phyloP scores from a whole-genome alignment of 2,888 invertebrate genomes.

The Watsonalla cultraria region DNA sequence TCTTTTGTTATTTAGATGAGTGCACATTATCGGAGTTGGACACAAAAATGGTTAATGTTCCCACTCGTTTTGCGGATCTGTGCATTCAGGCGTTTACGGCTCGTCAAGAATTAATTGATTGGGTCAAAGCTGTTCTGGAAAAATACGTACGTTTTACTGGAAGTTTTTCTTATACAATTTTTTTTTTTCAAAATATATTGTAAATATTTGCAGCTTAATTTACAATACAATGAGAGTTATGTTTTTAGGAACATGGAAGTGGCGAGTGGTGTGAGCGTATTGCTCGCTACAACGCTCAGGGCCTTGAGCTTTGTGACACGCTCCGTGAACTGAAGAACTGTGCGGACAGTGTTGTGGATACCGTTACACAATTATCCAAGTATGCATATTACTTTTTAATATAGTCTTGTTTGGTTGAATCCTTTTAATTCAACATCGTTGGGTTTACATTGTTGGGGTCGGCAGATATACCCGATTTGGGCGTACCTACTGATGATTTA shows the following conservation, averaged over 20 bases:
- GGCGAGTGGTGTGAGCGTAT: constrained; percentile 50
- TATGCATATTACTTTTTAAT: constrained; percentile 18
- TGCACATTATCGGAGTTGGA: constrained; percentile 45
- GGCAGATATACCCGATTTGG: too few relatives aligned
- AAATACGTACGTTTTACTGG: constrained; percentile 34
- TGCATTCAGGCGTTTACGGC: constrained; percentile 62
- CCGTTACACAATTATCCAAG: constrained; percentile 54
- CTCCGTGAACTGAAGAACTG: constrained; percentile 50
- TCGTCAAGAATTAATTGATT: constrained; percentile 67
- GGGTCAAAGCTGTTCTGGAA: constrained; percentile 58
- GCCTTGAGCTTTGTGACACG: constrained; percentile 54
- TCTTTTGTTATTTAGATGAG: constrained; percentile 42
- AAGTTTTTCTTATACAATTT: too few relatives aligned
- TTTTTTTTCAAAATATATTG: too few relatives aligned
- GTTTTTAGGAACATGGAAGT: constrained; percentile 23
- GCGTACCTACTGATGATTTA: too few relatives aligned
- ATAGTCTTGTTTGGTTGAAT: not conserved
- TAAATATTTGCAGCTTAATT: too few relatives aligned
- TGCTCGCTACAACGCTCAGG: constrained; percentile 52
- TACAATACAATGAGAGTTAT: constrained; percentile 9
- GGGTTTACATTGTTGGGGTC: too few relatives aligned
- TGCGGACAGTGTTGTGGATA: constrained; percentile 48
- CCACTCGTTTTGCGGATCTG: constrained; percentile 56
- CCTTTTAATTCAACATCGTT: too few relatives aligned
- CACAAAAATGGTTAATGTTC: constrained; percentile 45